Percentiles rank a stretch among this genome's conserved stretches.
These are phyloP conservation scores for Mirounga angustirostris DNA, from an alignment of 2,113 vertebrate genomes.

Conservation along the genomic window DNA sequence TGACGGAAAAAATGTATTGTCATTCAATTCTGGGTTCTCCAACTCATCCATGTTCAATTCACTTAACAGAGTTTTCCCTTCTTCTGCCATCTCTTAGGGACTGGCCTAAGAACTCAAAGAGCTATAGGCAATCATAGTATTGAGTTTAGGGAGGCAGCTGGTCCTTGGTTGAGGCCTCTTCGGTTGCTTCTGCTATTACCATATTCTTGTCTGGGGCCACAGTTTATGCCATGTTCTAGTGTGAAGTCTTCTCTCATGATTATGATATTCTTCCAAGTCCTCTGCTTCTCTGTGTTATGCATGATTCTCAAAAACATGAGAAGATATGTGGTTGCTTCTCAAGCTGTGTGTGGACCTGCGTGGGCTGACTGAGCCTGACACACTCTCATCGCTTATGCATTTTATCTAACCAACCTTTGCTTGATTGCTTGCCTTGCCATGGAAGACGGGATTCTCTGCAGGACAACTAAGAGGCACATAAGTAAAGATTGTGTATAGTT, in stretches of 20 bases:
- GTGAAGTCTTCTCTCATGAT: not conserved
- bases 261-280: not conserved
- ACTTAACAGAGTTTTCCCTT: not conserved
- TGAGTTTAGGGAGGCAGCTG: not conserved
- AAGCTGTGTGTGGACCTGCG: not conserved
- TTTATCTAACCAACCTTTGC: not conserved
- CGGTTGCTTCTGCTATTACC: not conserved
- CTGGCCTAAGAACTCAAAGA: not conserved
- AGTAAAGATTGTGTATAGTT: not conserved
- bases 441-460: not conserved
- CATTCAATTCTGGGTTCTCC: not conserved
- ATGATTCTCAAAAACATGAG: not conserved
- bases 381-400: fast-evolving
- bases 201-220: not conserved
- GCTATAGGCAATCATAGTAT: fast-evolving
- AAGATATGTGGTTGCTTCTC: not conserved
- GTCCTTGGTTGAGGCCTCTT: not conserved
- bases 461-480: not conserved
- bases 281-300: not conserved
- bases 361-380: not conserved
- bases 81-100: not conserved
- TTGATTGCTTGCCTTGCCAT: not conserved
- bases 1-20: not conserved
- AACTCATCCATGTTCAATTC: not conserved
- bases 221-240: not conserved